Conservation (phyloP, 2,888 invertebrate genomes). For the Drosophila prostipennis region DNA sequence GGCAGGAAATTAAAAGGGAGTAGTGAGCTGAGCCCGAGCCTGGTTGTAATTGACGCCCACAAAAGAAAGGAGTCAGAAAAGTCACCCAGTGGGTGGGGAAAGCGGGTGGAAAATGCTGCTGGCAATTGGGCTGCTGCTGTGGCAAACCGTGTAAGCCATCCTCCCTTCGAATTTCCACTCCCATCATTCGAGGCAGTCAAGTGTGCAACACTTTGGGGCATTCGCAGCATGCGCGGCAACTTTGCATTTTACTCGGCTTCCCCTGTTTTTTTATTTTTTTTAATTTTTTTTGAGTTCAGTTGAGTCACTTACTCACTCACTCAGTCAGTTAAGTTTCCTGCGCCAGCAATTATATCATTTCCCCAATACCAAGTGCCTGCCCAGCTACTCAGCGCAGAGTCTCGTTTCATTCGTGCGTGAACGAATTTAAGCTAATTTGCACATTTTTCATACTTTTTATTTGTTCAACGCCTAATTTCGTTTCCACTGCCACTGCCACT, state of each 20-base stretch:
- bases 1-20: conserved; percentile 15
- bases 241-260: conserved; percentile 44
- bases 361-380: conserved; percentile 50
- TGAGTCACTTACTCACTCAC: conserved; percentile 52
- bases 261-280: not conserved
- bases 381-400: conserved; percentile 1
- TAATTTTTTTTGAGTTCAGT: conserved; percentile 30
- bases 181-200: conserved; percentile 61
- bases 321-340: conserved; percentile 68
- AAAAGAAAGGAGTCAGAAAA: conserved; percentile 10
- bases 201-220: conserved; percentile 70
- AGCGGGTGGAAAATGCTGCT: conserved; percentile 25
- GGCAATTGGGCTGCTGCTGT: conserved; percentile 37
- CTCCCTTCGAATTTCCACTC: conserved; percentile 6
- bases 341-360: conserved; percentile 77
- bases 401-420: conserved; percentile 74
- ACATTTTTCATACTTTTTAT: conserved; percentile 43
- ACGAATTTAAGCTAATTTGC: conserved; percentile 75
- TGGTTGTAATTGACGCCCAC: conserved; percentile 42
- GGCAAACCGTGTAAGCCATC: conserved; percentile 49
- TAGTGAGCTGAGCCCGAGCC: not conserved
- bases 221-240: conserved; percentile 45
- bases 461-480: conserved; percentile 8
- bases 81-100: not conserved
- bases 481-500: conserved; percentile 9